Percentiles rank a stretch among this genome's conserved stretches.
These are phyloP conservation scores for Hydrolagus affinis DNA, from an alignment of 2,113 vertebrate genomes.

Conservation along the genomic window DNA sequence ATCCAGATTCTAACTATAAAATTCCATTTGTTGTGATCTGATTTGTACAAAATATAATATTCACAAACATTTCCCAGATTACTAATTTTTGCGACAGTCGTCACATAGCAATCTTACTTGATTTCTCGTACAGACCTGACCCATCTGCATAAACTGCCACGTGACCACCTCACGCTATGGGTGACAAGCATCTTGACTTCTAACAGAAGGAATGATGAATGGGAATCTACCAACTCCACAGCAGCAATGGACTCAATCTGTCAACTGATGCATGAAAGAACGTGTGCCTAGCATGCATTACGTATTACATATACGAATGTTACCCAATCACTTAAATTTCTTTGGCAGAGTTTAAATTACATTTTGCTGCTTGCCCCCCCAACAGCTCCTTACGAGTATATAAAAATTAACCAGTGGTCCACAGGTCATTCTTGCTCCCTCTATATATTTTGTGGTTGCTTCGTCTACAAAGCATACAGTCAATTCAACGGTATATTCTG, in stretches of 20 bases:
- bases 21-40: not conserved
- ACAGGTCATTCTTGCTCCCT: conserved; percentile 5
- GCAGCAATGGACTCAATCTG: not conserved
- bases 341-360: not conserved
- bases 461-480: too few relatives aligned
- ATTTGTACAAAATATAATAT: not conserved
- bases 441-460: too few relatives aligned
- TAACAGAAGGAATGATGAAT: not conserved
- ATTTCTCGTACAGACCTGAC: conserved; percentile 12
- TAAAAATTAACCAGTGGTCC: not conserved
- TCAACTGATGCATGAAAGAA: not conserved
- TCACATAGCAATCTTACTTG: not conserved
- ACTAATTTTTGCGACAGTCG: too few relatives aligned
- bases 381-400: too few relatives aligned
- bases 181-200: not conserved
- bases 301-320: not conserved
- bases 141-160: conserved; percentile 13
- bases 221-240: not conserved
- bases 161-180: not conserved
- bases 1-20: not conserved
- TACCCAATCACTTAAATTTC: not conserved
- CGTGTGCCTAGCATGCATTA: not conserved
- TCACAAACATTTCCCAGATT: not conserved
- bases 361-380: not conserved
- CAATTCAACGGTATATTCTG: too few relatives aligned